These are phyloP conservation scores for Euplexia lucipara DNA, from an alignment of 2,888 invertebrate species.

Conservation along the genomic window DNA sequence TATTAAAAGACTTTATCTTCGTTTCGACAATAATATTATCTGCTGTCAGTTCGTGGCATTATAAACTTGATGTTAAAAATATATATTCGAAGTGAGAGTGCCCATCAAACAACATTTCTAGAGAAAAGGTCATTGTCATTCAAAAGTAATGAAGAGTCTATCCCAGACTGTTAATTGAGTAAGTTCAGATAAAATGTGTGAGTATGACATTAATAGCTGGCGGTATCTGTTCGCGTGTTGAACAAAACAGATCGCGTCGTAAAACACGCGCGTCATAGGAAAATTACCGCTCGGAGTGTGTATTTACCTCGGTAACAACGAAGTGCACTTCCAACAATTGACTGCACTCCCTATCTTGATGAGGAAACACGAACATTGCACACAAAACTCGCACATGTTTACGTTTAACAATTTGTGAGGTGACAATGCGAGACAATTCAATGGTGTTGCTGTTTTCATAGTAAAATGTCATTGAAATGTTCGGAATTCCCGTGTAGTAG, in stretches of 20 bases:
- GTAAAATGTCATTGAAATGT: constrained; percentile 41
- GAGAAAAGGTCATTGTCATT: constrained; percentile 37
- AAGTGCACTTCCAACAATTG: constrained; percentile 84
- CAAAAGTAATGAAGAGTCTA: constrained; percentile 42
- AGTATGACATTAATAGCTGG: constrained; percentile 48
- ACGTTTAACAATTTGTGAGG: constrained; percentile 58
- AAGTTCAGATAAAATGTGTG: constrained; percentile 44
- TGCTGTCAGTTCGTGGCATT: constrained; percentile 29
- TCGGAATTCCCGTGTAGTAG: constrained; percentile 7
- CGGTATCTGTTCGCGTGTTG: constrained; percentile 57
- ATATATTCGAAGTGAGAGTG: constrained; percentile 5
- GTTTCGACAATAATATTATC: constrained; percentile 28
- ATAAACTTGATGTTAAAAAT: constrained; percentile 18
- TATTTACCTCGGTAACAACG: constrained; percentile 74
- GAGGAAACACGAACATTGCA: constrained; percentile 74
- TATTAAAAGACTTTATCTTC: constrained; percentile 16
- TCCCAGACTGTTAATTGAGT: constrained; percentile 47
- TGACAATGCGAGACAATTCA: constrained; percentile 55
- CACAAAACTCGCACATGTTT: constrained; percentile 59
- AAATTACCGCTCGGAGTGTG: constrained; percentile 67
- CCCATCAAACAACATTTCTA: constrained; percentile 33
- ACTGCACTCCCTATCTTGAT: constrained; percentile 75
- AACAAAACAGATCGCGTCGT: constrained; percentile 56
- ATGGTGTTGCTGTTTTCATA: constrained; percentile 40
- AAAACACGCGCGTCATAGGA: constrained; percentile 64